Evolutionary conservation across 1,140 invertebrate species (phyloP), one percentile per base, ranked within the genome.

Genomic region (Tribolium madens): DNA sequence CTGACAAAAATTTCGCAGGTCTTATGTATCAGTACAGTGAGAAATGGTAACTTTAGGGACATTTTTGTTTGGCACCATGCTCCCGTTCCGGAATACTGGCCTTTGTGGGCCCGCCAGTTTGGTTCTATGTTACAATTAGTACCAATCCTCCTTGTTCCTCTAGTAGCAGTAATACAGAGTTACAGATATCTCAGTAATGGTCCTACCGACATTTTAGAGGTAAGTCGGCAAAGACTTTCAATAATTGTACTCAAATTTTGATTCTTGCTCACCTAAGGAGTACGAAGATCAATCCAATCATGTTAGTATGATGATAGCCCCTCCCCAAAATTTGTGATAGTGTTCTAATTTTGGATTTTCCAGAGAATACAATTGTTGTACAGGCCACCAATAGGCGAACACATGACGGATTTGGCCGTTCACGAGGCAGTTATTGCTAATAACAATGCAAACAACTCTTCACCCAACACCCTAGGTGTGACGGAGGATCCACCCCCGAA

Each of bases 401-500:
- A 86, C 77, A 85, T 86, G 82, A 82, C 83, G 33, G 83, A 86
- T 50, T 18, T 83, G 75, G 70, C 78, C 17, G 80, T 81, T 14
- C 81, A 85, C 12, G 81, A 84, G 64, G 81, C 84, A 4, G 70
- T 80, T n/a, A 79, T 85, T 77, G 81, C 81, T 79, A 64, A 80
- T 75, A 48, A 85, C 78, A 79, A 82, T 76, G 77, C 84, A 76
- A 79, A 80, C 47, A 75, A 83, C 81, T 75, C 81, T 73, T 18
- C 79, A 17, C 73, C 60, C 12, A 76, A 57, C 4, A 31, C 73
- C 3, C 9, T 77, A 13, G 57, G 79, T 12, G 85, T 87, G 52
- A 87, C 89, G 6, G 91, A 94, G 82, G 95, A 96, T 87, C 95
- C 95, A 4, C 95, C 96, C 7, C 96, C 95, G 12, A 97, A 97